Conservation (phyloP, 1,140 invertebrate species). For the Tetranychus urticae region DNA sequence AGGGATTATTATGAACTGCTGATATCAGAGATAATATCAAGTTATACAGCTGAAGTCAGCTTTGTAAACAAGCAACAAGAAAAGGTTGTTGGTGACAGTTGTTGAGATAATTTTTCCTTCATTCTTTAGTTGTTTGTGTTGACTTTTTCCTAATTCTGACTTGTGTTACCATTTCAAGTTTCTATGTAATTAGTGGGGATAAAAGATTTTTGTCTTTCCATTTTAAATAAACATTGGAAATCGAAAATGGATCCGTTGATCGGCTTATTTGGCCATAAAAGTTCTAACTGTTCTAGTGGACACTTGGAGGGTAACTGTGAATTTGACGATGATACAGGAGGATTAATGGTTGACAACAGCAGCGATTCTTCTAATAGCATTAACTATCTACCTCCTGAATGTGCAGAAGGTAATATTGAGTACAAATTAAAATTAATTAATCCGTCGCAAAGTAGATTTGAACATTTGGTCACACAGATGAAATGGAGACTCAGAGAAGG, state of each 20-base stretch:
- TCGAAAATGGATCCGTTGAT: background rate
- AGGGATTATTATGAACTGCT: no score
- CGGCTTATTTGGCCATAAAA: background rate
- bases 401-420: slow-evolving; percentile 68
- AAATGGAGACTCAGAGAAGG: slow-evolving; percentile 54
- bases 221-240: no score
- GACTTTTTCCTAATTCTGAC: no score
- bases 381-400: slow-evolving; percentile 49
- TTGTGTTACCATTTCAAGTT: no score
- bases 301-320: background rate
- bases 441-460: slow-evolving; percentile 60
- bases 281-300: background rate
- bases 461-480: slow-evolving; percentile 46
- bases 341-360: background rate
- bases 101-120: no score
- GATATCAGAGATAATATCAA: no score
- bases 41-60: no score
- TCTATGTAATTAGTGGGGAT: no score
- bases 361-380: background rate
- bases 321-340: background rate
- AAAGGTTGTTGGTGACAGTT: no score
- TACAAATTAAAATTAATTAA: slow-evolving; percentile 79
- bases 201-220: no score
- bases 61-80: no score
- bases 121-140: no score